Percentiles rank a stretch among this genome's conserved stretches.
Conservation (phyloP, 2,888 invertebrate genomes). For the Ochropleura plecta region DNA sequence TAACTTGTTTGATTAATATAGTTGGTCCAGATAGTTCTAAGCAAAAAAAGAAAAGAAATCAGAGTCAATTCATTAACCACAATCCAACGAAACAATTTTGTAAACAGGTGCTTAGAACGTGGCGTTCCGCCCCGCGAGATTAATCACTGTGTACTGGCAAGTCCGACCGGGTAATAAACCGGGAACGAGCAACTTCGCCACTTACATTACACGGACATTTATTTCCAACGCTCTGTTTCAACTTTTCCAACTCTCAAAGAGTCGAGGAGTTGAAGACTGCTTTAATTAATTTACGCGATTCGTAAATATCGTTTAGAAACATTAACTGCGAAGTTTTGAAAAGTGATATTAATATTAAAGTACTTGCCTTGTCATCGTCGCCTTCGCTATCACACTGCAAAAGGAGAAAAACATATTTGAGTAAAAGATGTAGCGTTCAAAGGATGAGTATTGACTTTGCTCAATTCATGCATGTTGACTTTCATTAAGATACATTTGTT, state of each 20-base stretch:
- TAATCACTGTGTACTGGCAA: slow-evolving; percentile 81
- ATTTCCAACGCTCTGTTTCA: slow-evolving; percentile 86
- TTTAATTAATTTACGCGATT: slow-evolving; percentile 86
- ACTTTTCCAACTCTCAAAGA: slow-evolving; percentile 84
- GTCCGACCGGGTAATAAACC: slow-evolving; percentile 83
- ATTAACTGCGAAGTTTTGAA: slow-evolving; percentile 67
- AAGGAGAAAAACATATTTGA: slow-evolving; percentile 84
- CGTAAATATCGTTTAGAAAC: slow-evolving; percentile 76
- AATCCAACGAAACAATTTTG: slow-evolving; percentile 71
- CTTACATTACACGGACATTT: slow-evolving; percentile 89
- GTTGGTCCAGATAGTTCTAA: neutral
- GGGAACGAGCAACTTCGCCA: slow-evolving; percentile 87
- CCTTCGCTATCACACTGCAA: slow-evolving; percentile 98
- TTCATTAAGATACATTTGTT: slow-evolving; percentile 41
- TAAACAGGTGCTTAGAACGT: slow-evolving; percentile 73
- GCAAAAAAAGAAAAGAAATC: slow-evolving; percentile 39
- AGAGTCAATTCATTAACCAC: slow-evolving; percentile 68
- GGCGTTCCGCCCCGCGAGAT: slow-evolving; percentile 76
- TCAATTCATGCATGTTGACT: slow-evolving; percentile 49
- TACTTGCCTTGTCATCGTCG: slow-evolving; percentile 97
- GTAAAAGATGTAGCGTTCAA: slow-evolving; percentile 42
- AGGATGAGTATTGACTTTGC: slow-evolving; percentile 13
- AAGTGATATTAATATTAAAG: slow-evolving; percentile 71
- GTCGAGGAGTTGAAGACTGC: slow-evolving; percentile 74
- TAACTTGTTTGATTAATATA: slow-evolving; percentile 7